phyloP scores from a whole-genome alignment of 1,140 invertebrate genomes.

The Scaptodrosophila lebanonensis region DNA sequence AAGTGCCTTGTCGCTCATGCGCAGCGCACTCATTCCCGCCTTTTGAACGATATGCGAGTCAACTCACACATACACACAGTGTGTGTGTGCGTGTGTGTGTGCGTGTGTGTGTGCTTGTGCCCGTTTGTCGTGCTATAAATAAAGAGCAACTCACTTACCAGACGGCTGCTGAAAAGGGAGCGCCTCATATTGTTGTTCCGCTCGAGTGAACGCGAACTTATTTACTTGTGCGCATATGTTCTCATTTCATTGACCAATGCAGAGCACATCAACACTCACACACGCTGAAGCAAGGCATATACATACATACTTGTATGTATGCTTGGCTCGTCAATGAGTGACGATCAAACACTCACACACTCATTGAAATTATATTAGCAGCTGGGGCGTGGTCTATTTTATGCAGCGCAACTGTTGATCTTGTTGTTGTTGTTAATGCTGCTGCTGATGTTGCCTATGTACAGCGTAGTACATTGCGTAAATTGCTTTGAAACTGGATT shows the following conservation, averaged over 20 bases:
- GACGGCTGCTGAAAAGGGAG: constrained; percentile 42
- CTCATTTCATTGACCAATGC: constrained; percentile 76
- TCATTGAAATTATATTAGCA: constrained; percentile 38
- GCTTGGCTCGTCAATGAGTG: background rate
- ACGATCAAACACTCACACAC: no score
- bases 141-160: constrained; percentile 34
- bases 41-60: constrained; percentile 1
- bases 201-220: constrained; percentile 47
- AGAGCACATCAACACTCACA: constrained; percentile 55
- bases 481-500: constrained; percentile 7
- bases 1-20: no score
- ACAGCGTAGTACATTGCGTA: background rate
- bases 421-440: no score
- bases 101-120: constrained; percentile 5
- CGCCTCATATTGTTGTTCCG: constrained; percentile 38
- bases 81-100: constrained; percentile 7
- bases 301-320: background rate
- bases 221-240: constrained; percentile 49
- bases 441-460: no score
- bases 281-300: background rate
- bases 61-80: constrained; percentile 8
- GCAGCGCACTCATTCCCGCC: background rate
- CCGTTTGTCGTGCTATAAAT: constrained; percentile 54
- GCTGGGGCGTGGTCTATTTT: constrained; percentile 56
- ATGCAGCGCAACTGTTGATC: constrained; percentile 35